Evolutionary conservation across 2,797 vertebrate species (phyloP).

Genomic region (Muscicapa comitata): DNA sequence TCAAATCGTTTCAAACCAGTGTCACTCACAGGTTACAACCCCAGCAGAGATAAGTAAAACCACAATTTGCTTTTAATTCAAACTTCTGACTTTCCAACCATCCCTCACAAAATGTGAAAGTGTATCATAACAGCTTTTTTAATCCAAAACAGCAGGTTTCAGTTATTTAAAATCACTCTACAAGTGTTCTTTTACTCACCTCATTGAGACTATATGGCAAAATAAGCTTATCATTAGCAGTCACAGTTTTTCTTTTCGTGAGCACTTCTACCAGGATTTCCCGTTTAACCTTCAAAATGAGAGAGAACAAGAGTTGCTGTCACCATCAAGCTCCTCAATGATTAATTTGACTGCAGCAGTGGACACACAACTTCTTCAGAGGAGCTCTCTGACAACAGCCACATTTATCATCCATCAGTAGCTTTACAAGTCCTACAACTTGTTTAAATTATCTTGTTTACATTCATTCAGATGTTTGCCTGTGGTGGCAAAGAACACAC

Average conservation of each 20-base stretch:
- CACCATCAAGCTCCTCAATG: background rate
- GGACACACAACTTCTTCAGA: background rate
- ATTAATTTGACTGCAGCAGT: background rate
- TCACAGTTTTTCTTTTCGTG: slow-evolving; percentile 88
- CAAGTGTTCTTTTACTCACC: slow-evolving; percentile 63
- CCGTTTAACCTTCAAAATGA: slow-evolving; percentile 81
- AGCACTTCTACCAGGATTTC: slow-evolving; percentile 87
- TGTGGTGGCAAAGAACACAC: background rate
- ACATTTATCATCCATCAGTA: background rate
- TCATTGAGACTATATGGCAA: slow-evolving; percentile 86
- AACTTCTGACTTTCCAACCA: background rate
- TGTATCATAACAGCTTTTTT: background rate
- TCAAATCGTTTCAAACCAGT: background rate
- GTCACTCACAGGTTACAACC: background rate
- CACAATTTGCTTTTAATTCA: no score
- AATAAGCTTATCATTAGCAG: slow-evolving; percentile 77
- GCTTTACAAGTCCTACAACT: background rate
- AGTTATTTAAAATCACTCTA: background rate
- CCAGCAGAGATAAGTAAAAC: background rate
- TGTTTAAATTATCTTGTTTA: background rate
- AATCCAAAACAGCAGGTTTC: background rate
- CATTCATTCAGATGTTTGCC: background rate
- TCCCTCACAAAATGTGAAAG: background rate
- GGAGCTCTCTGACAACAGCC: background rate
- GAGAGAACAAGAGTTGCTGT: background rate